A percentile compares a stretch with the other conserved stretches of the same genome.
phyloP scores from a whole-genome alignment of 2,888 invertebrate species.

The Volucella zonaria region DNA sequence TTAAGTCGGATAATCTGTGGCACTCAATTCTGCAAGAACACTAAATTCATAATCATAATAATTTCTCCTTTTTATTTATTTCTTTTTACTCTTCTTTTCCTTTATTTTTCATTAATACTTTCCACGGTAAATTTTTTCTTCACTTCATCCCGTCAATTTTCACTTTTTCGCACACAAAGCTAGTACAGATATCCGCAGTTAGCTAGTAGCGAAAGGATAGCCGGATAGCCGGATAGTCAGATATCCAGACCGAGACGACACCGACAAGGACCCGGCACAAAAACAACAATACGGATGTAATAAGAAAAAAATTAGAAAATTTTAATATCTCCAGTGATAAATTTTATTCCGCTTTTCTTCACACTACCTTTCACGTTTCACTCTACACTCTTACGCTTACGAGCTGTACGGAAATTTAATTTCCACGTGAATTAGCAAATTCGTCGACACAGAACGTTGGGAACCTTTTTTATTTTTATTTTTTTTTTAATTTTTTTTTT shows the following conservation, averaged over 20 bases:
- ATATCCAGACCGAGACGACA: background rate
- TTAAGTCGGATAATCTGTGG: constrained; percentile 62
- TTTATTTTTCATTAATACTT: constrained; percentile 13
- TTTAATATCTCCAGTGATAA: constrained; percentile 44
- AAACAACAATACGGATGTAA: background rate
- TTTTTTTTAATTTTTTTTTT: background rate
- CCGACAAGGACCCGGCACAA: too few relatives aligned
- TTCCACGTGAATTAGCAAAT: constrained; percentile 58
- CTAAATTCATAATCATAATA: constrained; percentile 69
- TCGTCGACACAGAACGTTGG: constrained; percentile 12
- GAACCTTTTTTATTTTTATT: constrained; percentile 13
- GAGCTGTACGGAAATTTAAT: constrained; percentile 37
- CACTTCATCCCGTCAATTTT: constrained; percentile 22
- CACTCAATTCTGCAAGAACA: constrained; percentile 46
- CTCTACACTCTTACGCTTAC: background rate
- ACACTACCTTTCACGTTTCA: constrained; percentile 26
- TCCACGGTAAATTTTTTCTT: constrained; percentile 56
- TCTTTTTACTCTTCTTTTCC: too few relatives aligned
- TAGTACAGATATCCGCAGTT: constrained; percentile 1
- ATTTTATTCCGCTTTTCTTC: constrained; percentile 44
- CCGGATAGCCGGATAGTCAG: too few relatives aligned
- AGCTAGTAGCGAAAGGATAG: constrained; percentile 20
- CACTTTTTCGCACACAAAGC: constrained; percentile 2
- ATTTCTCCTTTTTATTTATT: constrained; percentile 30
- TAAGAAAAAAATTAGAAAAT: background rate